Evolutionary conservation across 2,888 invertebrate species (phyloP), one percentile per base, ranked within the genome.

Genomic region (Pandemis corylana): DNA sequence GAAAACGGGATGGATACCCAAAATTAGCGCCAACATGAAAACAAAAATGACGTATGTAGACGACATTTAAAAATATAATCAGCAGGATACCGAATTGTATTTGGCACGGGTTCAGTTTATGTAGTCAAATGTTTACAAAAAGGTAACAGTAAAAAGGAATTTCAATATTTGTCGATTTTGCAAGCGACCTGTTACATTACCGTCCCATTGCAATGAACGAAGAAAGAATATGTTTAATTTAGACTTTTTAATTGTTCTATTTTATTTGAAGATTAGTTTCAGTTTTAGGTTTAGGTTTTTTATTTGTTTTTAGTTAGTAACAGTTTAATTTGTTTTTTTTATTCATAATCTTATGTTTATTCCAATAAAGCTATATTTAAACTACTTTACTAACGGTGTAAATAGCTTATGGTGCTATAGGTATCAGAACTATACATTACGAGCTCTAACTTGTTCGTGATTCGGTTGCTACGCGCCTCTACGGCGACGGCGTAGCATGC

Each of bases 1-100:
- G 51, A 82, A 85, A 83, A 85, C 85, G 81, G 79, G 81, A 85
- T 82, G 79, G 83, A 83, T 84, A 84, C 82, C 81, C 79, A 81
- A 84, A 85, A 84, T 82, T 78, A 76, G 79, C 77, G 77, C 77
- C 72, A 76, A 76, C 76, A 76, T 76, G 62, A 61, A 72, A 46
- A 59, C 76, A 80, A 80, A 82, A 84, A 81, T 82, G 83, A 84
- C 81, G 78, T 79, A 76, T 77, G 73, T 76, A 77, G 79, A 74
- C 76, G 78, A 77, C 76, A 80, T 82, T 80, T 77, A 75, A 78
- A 76, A 78, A 82, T 68, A 62, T 62, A 67, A 72, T 62, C 42
- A 13, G 6, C 53, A 41, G 67, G 44, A 44, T 53, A 28, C 44
- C 12, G 41, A 5, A 20, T 20, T n/a, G 61, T 42, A n/a, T 7